These are phyloP conservation scores for Symphodus melops DNA, from an alignment of 2,113 vertebrate species.

Conservation along the genomic window DNA sequence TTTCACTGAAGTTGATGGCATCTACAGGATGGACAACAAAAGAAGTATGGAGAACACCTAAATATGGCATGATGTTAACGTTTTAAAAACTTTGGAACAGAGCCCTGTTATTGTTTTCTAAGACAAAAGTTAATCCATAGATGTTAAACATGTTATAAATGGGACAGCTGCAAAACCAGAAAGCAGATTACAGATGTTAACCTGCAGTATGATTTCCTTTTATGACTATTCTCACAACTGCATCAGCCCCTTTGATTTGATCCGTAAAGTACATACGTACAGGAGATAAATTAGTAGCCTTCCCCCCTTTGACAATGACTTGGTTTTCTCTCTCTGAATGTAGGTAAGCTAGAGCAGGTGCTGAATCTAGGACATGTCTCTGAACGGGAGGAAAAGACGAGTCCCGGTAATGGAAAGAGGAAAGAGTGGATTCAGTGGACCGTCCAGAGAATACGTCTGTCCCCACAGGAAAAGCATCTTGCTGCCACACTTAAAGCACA, in stretches of 20 bases:
- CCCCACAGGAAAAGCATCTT: constrained; percentile 87
- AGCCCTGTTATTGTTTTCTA: background rate
- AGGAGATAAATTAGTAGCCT: background rate
- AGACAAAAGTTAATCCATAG: background rate
- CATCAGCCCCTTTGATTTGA: background rate
- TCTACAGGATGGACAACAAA: constrained; percentile 81
- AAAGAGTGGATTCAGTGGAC: constrained; percentile 52
- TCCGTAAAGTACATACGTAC: background rate
- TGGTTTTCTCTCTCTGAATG: constrained; percentile 7
- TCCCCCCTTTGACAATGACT: constrained; percentile 14
- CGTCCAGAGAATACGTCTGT: constrained; percentile 91
- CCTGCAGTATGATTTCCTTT: background rate
- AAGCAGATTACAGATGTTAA: background rate
- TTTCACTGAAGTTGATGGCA: constrained; percentile 86
- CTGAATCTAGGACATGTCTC: constrained; percentile 56
- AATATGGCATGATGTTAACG: background rate
- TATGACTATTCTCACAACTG: background rate
- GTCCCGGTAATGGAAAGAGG: constrained; percentile 22
- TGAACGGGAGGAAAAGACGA: constrained; percentile 17
- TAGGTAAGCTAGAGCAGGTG: constrained; percentile 74
- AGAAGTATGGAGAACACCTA: constrained; percentile 78
- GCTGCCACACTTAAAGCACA: constrained; percentile 85
- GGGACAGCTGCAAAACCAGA: background rate
- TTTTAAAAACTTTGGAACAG: background rate
- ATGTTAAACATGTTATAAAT: background rate